phyloP scores from a whole-genome alignment of 2,888 invertebrate species.

The Rhopalosiphum nymphaeae region DNA sequence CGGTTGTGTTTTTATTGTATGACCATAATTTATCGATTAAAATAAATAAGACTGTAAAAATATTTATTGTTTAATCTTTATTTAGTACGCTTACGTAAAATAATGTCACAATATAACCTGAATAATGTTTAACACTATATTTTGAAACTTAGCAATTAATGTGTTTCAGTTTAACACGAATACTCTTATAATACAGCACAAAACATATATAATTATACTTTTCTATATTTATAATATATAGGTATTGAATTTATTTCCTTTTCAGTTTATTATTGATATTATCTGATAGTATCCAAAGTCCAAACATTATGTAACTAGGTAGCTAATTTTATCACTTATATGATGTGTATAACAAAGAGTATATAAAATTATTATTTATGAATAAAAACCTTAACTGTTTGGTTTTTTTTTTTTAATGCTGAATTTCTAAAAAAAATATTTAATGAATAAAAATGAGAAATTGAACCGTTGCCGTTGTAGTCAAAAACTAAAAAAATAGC shows the following conservation, averaged over 20 bases:
- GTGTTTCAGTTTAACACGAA: not conserved
- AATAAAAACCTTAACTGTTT: not conserved
- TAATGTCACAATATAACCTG: not conserved
- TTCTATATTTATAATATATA: not conserved
- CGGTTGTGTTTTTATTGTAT: not conserved
- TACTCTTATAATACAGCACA: not conserved
- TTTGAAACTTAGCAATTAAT: not conserved
- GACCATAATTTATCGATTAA: not conserved
- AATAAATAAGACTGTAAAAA: not conserved
- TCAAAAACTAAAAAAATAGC: not conserved
- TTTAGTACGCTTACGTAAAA: not conserved
- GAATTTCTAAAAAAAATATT: slow-evolving; percentile 9
- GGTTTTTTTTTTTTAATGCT: not conserved
- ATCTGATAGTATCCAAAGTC: not conserved
- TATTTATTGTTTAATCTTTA: not conserved
- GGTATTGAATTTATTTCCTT: not conserved
- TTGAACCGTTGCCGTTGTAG: not conserved
- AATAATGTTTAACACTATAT: not conserved
- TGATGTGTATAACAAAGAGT: not conserved
- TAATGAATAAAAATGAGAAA: slow-evolving; percentile 36
- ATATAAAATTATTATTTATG: not conserved
- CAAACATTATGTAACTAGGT: not conserved
- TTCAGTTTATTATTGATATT: not conserved
- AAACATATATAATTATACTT: not conserved
- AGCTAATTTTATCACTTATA: not conserved